phyloP scores from a whole-genome alignment of 2,888 invertebrate species.

The Smittia sp. region DNA sequence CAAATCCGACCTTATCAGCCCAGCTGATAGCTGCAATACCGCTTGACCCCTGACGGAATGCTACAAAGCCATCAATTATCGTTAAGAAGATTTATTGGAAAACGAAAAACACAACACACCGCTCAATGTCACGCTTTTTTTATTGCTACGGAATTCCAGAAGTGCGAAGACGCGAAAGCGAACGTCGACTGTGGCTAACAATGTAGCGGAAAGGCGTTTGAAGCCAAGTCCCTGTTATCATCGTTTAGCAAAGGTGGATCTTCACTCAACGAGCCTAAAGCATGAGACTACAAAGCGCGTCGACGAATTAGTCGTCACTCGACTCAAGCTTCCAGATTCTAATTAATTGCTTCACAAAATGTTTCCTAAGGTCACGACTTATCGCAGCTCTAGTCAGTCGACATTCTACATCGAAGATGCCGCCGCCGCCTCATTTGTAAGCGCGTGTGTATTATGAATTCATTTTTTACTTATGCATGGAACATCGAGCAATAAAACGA shows the following conservation, averaged over 20 bases:
- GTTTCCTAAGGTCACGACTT: slow-evolving; percentile 14
- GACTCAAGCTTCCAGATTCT: background rate
- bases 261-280: background rate
- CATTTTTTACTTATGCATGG: slow-evolving; percentile 2
- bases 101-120: background rate
- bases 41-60: slow-evolving; percentile 1
- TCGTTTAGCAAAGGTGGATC: background rate
- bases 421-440: background rate
- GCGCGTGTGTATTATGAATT: slow-evolving; percentile 6
- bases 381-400: background rate
- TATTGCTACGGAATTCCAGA: slow-evolving; percentile 19
- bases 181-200: background rate
- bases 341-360: slow-evolving; percentile 4
- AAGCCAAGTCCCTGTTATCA: slow-evolving; percentile 6
- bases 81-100: slow-evolving; percentile 29
- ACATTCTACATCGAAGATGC: background rate
- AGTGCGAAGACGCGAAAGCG: background rate
- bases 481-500: background rate
- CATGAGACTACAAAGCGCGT: background rate
- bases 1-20: background rate
- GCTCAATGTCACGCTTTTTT: slow-evolving; percentile 27
- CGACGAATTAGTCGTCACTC: background rate
- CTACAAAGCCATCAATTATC: slow-evolving; percentile 28
- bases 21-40: background rate
- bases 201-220: background rate